Conservation (phyloP, 2,797 vertebrate species). For the Lerista edwardsae region DNA sequence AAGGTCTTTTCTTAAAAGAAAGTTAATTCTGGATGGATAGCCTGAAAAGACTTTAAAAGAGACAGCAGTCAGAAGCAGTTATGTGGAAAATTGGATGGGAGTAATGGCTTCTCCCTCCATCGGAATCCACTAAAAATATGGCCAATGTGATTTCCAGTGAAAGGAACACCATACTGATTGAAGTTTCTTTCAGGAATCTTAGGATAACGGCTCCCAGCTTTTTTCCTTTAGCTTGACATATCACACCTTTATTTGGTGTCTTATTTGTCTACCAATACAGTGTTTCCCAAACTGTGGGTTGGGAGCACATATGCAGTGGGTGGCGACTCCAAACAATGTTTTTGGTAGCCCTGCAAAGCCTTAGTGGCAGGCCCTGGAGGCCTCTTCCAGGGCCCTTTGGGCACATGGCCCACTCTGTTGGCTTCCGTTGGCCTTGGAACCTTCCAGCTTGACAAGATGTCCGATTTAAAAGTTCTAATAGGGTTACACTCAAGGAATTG, state of each 20-base stretch:
- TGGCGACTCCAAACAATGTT: no score
- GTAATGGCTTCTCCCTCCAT: conserved; percentile 68
- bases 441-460: no score
- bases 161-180: conserved; percentile 62
- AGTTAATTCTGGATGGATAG: conserved; percentile 77
- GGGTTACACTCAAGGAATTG: background rate
- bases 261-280: background rate
- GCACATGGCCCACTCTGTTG: no score
- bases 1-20: conserved; percentile 79
- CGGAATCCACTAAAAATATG: conserved; percentile 76
- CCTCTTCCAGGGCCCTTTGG: no score
- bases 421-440: no score
- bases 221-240: conserved; percentile 40
- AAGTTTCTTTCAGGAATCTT: conserved; percentile 62
- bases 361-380: no score
- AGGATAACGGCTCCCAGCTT: conserved; percentile 35
- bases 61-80: conserved; percentile 76
- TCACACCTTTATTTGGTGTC: conserved; percentile 24
- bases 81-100: conserved; percentile 78
- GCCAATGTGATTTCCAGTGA: conserved; percentile 69
- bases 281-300: no score
- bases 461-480: background rate
- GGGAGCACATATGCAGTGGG: no score
- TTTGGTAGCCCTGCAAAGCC: no score
- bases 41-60: conserved; percentile 73